Base-by-base conservation (phyloP, 2,888 invertebrate species). In the Vandiemenella viatica region DNA sequence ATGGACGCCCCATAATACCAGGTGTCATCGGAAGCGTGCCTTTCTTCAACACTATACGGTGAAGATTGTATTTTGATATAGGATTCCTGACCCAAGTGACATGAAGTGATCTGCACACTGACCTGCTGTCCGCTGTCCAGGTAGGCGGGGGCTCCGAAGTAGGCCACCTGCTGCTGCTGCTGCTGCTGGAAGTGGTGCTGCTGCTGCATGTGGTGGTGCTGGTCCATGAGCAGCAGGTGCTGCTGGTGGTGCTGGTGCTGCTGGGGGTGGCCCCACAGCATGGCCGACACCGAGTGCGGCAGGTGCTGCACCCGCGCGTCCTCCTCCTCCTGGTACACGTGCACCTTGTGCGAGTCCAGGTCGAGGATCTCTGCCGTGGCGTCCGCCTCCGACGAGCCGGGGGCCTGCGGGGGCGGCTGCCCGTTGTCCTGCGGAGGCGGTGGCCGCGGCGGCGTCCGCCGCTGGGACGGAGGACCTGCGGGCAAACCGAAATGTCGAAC, bases 271-370 rank as follows among this genome's bases (percentile, higher is more conserved):
- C 52, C 53, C 55, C 53, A 58, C 37, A 62, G 55, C 74, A 78
- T 73, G 60, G 76, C 73, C 5, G 75, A 72, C 1, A 77, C 76
- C 4, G 76, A 73, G 60, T 68, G 68, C 59, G 6, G 58, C n/a
- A n/a, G 26, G 37, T 49, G 61, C 63, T 40, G 60, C 61, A 47
- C 61, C 59, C 53, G 66, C 65, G 59, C 38, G 1, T 63, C 54
- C 46, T 69, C 71, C 17, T 72, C 73, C 53, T 71, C 70, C 55
- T 61, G 61, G 17, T 51, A 50, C 38, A 52, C 50, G 59, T 79
- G 83, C 1, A 90, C 87, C 68, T 89, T 89, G 62, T 90, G 89
- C 1, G 88, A 89, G 63, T 90, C 90, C 53, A 90, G 69, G 63
- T 90, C 90, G 48, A 90, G 71, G 55, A 90, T 83, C 60, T 90